Percentiles rank a stretch among this genome's conserved stretches.
phyloP scores from a whole-genome alignment of 2,797 vertebrate genomes.

The Ceryle rudis region DNA sequence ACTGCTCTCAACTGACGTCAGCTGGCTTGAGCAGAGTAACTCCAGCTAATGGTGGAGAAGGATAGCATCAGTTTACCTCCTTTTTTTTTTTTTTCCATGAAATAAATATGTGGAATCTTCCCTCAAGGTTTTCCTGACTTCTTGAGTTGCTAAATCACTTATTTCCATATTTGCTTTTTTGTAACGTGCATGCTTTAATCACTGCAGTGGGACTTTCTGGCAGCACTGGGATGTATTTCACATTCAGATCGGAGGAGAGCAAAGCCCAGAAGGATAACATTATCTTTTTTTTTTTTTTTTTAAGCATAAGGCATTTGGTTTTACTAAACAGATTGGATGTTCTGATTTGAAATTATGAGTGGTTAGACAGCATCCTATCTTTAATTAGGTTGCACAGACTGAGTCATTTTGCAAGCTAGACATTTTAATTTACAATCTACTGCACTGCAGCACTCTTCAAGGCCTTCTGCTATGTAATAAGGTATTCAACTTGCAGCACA shows the following conservation, averaged over 20 bases:
- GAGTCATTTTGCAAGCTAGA: conserved; percentile 77
- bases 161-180: conserved; percentile 54
- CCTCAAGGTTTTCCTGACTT: conserved; percentile 43
- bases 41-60: not conserved
- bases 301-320: conserved; percentile 45
- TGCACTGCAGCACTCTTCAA: conserved; percentile 74
- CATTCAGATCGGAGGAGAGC: conserved; percentile 36
- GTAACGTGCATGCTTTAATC: conserved; percentile 38
- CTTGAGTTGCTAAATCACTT: conserved; percentile 51
- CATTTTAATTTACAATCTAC: conserved; percentile 81
- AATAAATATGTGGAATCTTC: not conserved
- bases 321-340: conserved; percentile 69
- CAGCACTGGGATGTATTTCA: conserved; percentile 25
- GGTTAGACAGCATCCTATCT: conserved; percentile 68
- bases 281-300: not conserved
- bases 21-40: not conserved
- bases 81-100: not conserved
- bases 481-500: conserved; percentile 62
- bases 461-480: conserved; percentile 72
- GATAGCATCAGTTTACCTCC: not conserved
- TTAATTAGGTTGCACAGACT: conserved; percentile 76
- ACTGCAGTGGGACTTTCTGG: conserved; percentile 16
- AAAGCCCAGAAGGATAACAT: conserved; percentile 50
- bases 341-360: conserved; percentile 72
- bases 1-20: not conserved